Evolutionary conservation across 1,140 invertebrate species (phyloP).

Genomic region (Schmidtea mediterranea): DNA sequence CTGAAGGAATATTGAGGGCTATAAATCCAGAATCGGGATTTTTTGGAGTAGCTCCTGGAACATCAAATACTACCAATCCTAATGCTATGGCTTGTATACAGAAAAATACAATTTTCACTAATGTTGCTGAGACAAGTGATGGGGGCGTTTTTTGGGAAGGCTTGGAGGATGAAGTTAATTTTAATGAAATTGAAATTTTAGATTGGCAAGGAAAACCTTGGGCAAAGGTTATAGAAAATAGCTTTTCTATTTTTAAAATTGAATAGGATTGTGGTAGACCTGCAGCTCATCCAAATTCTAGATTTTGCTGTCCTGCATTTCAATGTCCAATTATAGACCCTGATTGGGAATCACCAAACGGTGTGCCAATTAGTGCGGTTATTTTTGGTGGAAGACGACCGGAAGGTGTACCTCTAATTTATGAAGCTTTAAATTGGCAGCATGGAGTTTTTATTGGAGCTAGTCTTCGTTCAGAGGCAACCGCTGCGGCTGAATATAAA

Average conservation of each 20-base stretch:
- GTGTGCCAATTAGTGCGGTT: conserved; percentile 7
- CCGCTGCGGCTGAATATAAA: conserved; percentile 8
- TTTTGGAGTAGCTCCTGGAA: conserved; percentile 8
- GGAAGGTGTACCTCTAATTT: conserved; percentile 11
- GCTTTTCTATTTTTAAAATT: not conserved
- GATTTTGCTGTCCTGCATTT: conserved; percentile 6
- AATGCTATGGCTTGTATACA: conserved; percentile 6
- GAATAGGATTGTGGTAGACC: no score
- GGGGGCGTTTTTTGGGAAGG: conserved; percentile 7
- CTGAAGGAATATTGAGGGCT: conserved; percentile 1
- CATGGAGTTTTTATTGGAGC: conserved; percentile 8
- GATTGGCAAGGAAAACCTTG: conserved; percentile 31
- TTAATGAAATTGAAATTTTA: conserved; percentile 16
- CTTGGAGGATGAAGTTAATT: conserved; percentile 40
- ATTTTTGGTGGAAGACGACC: conserved; percentile 8
- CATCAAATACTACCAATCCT: conserved; percentile 4
- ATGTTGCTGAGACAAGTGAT: conserved; percentile 6
- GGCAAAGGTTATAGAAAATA: no score
- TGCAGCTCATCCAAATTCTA: conserved; percentile 8
- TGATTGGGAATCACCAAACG: conserved; percentile 6
- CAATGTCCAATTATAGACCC: conserved; percentile 7
- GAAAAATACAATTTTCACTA: conserved; percentile 7
- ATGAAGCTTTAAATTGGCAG: conserved; percentile 6
- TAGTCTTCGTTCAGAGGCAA: conserved; percentile 5
- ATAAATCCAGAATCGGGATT: conserved; percentile 9